A percentile compares a stretch with the other conserved stretches of the same genome.
These are phyloP conservation scores for Cepaea nemoralis DNA, from an alignment of 1,140 invertebrate species.

Conservation along the genomic window DNA sequence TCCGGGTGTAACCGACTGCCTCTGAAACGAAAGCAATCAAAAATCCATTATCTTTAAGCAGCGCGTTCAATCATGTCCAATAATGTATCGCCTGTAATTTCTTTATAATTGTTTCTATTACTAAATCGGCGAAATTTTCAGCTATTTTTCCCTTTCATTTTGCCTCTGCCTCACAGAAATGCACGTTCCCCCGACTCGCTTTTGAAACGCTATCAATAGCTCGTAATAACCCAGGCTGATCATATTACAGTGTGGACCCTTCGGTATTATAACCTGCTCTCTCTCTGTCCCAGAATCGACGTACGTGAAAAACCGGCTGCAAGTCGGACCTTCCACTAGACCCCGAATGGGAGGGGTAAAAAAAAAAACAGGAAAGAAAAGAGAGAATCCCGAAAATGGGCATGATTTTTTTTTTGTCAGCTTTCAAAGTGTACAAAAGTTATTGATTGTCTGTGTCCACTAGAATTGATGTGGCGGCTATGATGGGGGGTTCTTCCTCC, in stretches of 20 bases:
- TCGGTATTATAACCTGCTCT: background rate
- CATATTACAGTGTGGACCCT: background rate
- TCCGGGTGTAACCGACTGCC: background rate
- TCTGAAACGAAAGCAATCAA: background rate
- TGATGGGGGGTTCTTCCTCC: background rate
- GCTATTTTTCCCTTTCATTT: background rate
- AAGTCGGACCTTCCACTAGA: background rate
- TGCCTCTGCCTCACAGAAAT: background rate
- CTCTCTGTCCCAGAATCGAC: slow-evolving; percentile 5
- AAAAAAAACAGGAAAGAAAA: background rate
- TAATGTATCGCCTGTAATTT: slow-evolving; percentile 35
- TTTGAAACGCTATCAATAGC: slow-evolving; percentile 3
- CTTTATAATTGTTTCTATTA: slow-evolving; percentile 36
- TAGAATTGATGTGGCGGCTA: background rate
- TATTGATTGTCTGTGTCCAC: background rate
- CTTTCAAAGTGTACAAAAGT: background rate
- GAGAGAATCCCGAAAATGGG: background rate
- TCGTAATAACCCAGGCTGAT: background rate
- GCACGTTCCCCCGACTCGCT: slow-evolving; percentile 4
- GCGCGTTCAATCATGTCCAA: slow-evolving; percentile 18
- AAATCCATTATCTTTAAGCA: slow-evolving; percentile 33
- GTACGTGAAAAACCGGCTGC: slow-evolving; percentile 5
- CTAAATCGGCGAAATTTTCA: slow-evolving; percentile 9
- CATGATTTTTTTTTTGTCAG: background rate
- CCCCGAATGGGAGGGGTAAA: too few relatives aligned